Conservation (phyloP, 2,797 vertebrate species). For the Selene dorsalis region DNA sequence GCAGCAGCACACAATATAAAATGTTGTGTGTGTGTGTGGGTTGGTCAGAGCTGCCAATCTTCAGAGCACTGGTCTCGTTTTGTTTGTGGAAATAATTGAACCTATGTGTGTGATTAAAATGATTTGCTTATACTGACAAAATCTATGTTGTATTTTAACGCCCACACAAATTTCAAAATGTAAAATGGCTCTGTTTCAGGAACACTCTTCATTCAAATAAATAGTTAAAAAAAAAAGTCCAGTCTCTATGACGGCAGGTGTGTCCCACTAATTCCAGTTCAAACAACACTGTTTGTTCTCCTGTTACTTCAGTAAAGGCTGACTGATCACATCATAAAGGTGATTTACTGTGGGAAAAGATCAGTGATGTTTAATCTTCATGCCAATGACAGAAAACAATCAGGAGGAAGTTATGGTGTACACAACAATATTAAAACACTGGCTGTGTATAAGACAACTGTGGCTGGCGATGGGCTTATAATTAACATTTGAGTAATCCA, state of each 20-base stretch:
- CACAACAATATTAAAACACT: neutral
- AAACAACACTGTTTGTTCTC: neutral
- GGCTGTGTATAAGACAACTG: conserved; percentile 18
- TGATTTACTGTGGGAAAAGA: conserved; percentile 16
- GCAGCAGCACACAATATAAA: neutral
- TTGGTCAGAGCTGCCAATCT: conserved; percentile 16
- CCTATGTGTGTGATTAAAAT: neutral
- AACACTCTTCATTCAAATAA: conserved; percentile 4
- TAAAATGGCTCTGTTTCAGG: neutral
- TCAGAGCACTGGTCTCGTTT: neutral
- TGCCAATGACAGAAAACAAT: neutral
- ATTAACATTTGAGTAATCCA: conserved; percentile 17
- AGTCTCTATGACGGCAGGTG: neutral
- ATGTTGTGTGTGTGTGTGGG: conserved; percentile 9
- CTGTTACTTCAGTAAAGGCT: conserved; percentile 1
- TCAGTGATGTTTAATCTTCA: neutral
- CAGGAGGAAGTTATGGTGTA: neutral
- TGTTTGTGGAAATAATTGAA: conserved; percentile 10
- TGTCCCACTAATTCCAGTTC: neutral
- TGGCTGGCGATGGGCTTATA: neutral
- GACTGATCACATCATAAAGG: conserved; percentile 12
- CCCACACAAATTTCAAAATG: neutral
- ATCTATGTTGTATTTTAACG: neutral
- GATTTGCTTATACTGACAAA: conserved; percentile 10
- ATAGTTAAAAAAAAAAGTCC: too few relatives aligned